These are phyloP conservation scores for Enteromius argenteus DNA, from an alignment of 2,797 vertebrate species.

Conservation along the genomic window DNA sequence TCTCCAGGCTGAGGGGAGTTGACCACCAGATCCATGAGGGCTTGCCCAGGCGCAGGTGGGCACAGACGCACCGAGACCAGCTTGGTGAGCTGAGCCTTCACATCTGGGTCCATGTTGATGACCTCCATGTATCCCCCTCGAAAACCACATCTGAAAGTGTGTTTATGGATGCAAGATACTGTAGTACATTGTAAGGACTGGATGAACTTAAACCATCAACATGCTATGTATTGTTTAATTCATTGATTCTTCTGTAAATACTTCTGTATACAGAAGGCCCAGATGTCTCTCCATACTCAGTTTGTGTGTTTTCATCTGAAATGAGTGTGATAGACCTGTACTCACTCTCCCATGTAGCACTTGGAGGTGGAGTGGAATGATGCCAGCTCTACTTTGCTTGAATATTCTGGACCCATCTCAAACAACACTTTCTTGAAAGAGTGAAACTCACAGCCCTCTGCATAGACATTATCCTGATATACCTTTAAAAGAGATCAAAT, in stretches of 20 bases:
- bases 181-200: neutral
- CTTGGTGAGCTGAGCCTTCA: conserved; percentile 84
- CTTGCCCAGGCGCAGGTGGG: conserved; percentile 86
- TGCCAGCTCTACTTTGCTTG: conserved; percentile 83
- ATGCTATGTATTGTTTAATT: neutral
- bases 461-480: conserved; percentile 93
- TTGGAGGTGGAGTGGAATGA: conserved; percentile 95
- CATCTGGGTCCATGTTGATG: conserved; percentile 87
- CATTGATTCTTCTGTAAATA: neutral
- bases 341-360: conserved; percentile 96
- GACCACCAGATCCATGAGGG: conserved; percentile 83
- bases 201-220: neutral
- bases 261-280: neutral
- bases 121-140: conserved; percentile 92
- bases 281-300: neutral
- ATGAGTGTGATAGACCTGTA: conserved; percentile 49
- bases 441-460: conserved; percentile 86
- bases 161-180: neutral
- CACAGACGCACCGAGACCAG: conserved; percentile 87
- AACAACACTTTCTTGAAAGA: conserved; percentile 94
- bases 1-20: conserved; percentile 85
- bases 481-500: conserved; percentile 75
- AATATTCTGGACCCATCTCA: conserved; percentile 89
- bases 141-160: conserved; percentile 84
- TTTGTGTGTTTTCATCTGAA: neutral